Percentiles rank a stretch among this genome's conserved stretches.
phyloP scores from a whole-genome alignment of 2,888 invertebrate species.

The Norana najaformis region DNA sequence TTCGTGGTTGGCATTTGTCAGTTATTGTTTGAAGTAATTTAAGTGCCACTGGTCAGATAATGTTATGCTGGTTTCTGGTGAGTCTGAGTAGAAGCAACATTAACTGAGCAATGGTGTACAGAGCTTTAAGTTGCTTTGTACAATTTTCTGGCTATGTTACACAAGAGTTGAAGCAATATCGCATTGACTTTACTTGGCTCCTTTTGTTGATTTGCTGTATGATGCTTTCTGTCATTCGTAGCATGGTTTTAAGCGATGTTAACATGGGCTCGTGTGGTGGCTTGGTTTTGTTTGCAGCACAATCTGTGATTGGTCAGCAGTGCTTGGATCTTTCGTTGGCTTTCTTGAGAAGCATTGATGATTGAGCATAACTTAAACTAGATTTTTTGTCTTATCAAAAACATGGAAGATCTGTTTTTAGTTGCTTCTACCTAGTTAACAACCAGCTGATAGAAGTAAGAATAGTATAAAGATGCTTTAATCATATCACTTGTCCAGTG shows the following conservation, averaged over 20 bases:
- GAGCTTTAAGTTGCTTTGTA: neutral
- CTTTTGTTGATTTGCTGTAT: neutral
- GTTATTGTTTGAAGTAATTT: neutral
- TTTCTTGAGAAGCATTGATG: neutral
- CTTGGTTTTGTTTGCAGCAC: neutral
- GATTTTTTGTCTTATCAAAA: neutral
- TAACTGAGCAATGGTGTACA: too few species aligned
- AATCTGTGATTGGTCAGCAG: too few species aligned
- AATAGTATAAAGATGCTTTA: neutral
- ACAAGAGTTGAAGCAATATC: neutral
- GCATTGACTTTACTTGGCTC: neutral
- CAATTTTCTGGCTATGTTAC: neutral
- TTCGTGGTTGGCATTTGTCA: neutral
- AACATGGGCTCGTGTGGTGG: neutral
- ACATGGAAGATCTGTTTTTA: neutral
- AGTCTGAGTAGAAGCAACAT: neutral
- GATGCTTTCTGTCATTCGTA: neutral
- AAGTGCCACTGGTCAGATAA: neutral
- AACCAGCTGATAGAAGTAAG: neutral
- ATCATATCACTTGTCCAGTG: neutral
- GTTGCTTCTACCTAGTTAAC: neutral
- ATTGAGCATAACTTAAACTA: neutral
- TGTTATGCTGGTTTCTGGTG: neutral
- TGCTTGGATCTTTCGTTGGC: neutral
- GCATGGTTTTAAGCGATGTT: neutral